These are phyloP conservation scores for Ciconia stormi DNA, from an alignment of 2,113 vertebrate species.

Conservation along the genomic window DNA sequence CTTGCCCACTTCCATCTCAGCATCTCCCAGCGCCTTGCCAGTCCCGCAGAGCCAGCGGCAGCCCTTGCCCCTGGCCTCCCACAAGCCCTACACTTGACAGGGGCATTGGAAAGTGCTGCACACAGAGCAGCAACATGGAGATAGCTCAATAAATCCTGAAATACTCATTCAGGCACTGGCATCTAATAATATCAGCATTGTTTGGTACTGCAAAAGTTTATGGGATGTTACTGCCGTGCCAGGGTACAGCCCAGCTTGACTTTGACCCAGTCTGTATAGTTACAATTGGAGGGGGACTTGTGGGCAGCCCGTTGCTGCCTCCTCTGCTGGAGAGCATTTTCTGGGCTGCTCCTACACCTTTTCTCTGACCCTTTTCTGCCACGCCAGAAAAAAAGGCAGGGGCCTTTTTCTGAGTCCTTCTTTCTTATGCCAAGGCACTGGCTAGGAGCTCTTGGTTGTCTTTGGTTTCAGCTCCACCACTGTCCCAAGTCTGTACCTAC, in stretches of 20 bases:
- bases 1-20: neutral
- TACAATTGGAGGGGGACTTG: neutral
- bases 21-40: neutral
- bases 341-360: neutral
- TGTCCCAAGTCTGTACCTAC: neutral
- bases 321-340: neutral
- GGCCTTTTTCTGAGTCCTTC: neutral
- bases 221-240: neutral
- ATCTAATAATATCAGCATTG: neutral
- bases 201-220: neutral
- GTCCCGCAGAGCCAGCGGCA: neutral
- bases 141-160: neutral
- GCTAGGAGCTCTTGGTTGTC: neutral
- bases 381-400: neutral
- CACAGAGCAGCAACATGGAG: neutral
- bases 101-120: neutral
- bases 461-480: neutral
- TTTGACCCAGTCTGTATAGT: neutral
- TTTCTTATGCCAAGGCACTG: neutral
- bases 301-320: neutral
- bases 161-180: neutral
- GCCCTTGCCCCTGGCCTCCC: neutral
- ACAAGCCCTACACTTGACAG: neutral
- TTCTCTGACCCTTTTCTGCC: neutral
- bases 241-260: accelerated